Evolutionary conservation across 2,797 vertebrate genomes (phyloP).

Genomic region (Podarcis lilfordi): DNA sequence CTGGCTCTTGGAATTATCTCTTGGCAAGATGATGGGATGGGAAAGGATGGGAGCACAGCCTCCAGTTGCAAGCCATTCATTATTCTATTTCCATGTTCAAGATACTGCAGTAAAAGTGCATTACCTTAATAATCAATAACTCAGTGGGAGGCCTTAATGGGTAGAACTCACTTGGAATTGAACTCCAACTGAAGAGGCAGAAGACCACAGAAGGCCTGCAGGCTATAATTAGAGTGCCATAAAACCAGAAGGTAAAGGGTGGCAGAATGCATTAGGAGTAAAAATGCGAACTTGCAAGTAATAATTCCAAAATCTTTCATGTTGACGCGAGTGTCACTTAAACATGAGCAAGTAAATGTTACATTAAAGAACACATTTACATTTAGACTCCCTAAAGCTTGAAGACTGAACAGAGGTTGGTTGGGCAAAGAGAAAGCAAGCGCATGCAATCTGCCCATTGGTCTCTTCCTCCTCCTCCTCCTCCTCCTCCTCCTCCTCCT

Average conservation of each 20-base stretch:
- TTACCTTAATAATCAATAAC: conserved; percentile 77
- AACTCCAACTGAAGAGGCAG: conserved; percentile 66
- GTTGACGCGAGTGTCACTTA: conserved; percentile 76
- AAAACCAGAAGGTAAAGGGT: conserved; percentile 79
- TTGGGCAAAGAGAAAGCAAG: conserved; percentile 79
- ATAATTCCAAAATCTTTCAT: conserved; percentile 85
- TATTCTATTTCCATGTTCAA: conserved; percentile 65
- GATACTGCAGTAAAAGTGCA: conserved; percentile 59
- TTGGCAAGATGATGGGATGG: conserved; percentile 37
- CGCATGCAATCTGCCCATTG: conserved; percentile 41
- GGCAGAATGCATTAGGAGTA: conserved; percentile 76
- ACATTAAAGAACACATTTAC: conserved; percentile 82
- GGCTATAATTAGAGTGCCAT: conserved; percentile 82
- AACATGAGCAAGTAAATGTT: conserved; percentile 80
- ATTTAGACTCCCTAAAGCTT: conserved; percentile 81
- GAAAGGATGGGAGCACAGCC: not conserved
- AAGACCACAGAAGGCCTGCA: conserved; percentile 76
- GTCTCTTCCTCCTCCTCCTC: not conserved
- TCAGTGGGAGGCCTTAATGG: conserved; percentile 67
- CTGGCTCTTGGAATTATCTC: not conserved
- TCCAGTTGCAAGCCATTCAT: conserved; percentile 58
- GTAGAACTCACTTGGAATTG: conserved; percentile 61
- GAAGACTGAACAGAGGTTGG: conserved; percentile 78
- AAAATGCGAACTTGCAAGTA: conserved; percentile 82
- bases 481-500: too few relatives aligned